These are phyloP conservation scores for Lucifuga dentata DNA, from an alignment of 2,113 vertebrate genomes.

Conservation along the genomic window DNA sequence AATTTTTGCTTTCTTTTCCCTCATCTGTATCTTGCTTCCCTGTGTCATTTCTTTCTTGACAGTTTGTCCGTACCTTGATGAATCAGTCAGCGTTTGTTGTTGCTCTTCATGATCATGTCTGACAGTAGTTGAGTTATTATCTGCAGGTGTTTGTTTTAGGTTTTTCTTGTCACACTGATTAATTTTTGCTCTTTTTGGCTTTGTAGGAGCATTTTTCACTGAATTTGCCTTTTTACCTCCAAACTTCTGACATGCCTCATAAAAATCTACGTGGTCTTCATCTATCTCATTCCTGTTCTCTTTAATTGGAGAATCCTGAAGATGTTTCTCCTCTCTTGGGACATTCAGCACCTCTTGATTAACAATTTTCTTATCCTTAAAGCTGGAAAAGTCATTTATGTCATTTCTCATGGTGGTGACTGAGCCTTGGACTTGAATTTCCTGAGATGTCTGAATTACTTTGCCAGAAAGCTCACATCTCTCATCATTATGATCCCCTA, in stretches of 20 bases:
- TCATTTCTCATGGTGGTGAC: neutral
- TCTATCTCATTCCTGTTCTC: slow-evolving; percentile 34
- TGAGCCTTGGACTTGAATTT: slow-evolving; percentile 22
- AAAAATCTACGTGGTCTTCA: slow-evolving; percentile 60
- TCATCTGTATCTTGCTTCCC: slow-evolving; percentile 79
- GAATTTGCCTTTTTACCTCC: slow-evolving; percentile 51
- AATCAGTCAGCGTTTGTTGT: neutral
- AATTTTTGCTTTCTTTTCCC: slow-evolving; percentile 81
- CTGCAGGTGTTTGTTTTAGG: slow-evolving; percentile 2
- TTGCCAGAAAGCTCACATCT: slow-evolving; percentile 10
- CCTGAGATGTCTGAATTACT: neutral
- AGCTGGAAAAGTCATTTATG: neutral
- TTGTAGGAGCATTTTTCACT: slow-evolving; percentile 64
- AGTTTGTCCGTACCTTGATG: neutral
- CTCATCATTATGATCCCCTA: slow-evolving; percentile 10
- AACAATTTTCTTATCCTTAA: neutral
- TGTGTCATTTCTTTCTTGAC: slow-evolving; percentile 7
- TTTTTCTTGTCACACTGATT: slow-evolving; percentile 36
- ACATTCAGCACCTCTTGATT: slow-evolving; percentile 1
- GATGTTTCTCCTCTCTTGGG: slow-evolving; percentile 9
- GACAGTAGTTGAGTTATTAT: slow-evolving; percentile 2
- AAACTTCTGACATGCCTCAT: slow-evolving; percentile 68
- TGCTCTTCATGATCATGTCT: slow-evolving; percentile 11
- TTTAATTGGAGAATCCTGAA: slow-evolving; percentile 10
- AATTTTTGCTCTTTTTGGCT: slow-evolving; percentile 78